Conservation (phyloP, 2,888 invertebrate species). For the Andrena marginata region DNA sequence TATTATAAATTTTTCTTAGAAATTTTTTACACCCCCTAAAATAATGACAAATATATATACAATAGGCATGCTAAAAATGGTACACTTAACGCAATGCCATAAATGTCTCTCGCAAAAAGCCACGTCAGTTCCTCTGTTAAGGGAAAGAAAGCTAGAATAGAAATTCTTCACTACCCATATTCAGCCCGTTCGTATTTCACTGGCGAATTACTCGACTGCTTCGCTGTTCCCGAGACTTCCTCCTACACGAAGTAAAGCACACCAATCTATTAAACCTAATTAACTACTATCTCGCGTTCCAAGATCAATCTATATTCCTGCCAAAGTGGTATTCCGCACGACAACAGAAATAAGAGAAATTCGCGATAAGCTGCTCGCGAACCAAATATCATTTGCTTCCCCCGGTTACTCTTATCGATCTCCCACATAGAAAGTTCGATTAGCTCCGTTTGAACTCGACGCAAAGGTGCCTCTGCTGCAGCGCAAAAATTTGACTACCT, state of each 20-base stretch:
- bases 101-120: neutral
- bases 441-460: neutral
- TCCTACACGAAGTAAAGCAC: slow-evolving; percentile 12
- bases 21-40: neutral
- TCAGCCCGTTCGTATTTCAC: slow-evolving; percentile 15
- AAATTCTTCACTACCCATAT: slow-evolving; percentile 15
- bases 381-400: slow-evolving; percentile 9
- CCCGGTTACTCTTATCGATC: slow-evolving; percentile 25
- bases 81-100: neutral
- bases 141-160: slow-evolving; percentile 33
- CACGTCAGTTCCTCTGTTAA: neutral
- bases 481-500: neutral
- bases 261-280: slow-evolving; percentile 34
- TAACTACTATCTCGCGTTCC: slow-evolving; percentile 6
- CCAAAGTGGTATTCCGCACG: neutral
- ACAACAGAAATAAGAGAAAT: slow-evolving; percentile 19
- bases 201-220: slow-evolving; percentile 9
- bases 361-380: neutral
- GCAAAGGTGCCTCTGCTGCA: neutral
- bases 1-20: too few relatives aligned
- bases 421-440: slow-evolving; percentile 33
- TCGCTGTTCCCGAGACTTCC: slow-evolving; percentile 27
- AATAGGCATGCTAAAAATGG: neutral
- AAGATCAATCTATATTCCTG: neutral
- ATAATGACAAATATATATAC: neutral